A percentile compares a stretch with the other conserved stretches of the same genome.
Conservation (phyloP, 2,113 vertebrate genomes). For the Rhinopomastus cyanomelas region DNA sequence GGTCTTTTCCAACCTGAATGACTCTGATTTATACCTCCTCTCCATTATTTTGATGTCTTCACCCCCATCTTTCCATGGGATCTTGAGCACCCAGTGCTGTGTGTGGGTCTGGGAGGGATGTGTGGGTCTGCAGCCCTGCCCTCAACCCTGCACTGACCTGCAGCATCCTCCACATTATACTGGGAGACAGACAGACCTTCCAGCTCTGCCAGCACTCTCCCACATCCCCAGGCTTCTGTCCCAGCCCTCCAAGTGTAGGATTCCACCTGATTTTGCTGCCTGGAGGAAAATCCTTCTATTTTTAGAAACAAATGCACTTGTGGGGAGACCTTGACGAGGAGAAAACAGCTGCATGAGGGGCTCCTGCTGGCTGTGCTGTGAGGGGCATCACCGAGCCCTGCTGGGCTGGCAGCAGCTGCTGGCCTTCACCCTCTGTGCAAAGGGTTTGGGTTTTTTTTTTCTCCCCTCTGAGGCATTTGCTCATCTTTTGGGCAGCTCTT, state of each 20-base stretch:
- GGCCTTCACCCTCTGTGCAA: background rate
- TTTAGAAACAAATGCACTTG: conserved; percentile 1
- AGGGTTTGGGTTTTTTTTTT: background rate
- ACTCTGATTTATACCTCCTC: background rate
- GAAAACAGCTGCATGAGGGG: background rate
- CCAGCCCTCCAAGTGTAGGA: background rate
- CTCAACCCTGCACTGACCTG: background rate
- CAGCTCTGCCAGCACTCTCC: background rate
- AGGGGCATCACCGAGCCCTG: rapidly evolving
- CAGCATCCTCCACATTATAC: background rate
- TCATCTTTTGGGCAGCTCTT: conserved; percentile 44
- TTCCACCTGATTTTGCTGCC: conserved; percentile 32
- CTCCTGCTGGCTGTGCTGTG: rapidly evolving
- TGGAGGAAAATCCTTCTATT: conserved; percentile 26
- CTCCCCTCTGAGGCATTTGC: background rate
- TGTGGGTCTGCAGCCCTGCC: background rate
- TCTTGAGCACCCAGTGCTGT: background rate
- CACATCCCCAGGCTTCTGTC: background rate
- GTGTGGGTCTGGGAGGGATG: background rate
- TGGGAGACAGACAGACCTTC: background rate
- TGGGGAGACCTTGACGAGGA: background rate
- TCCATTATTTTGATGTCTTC: background rate
- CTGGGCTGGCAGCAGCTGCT: background rate
- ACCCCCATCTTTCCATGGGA: background rate
- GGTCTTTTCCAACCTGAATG: too few relatives aligned